phyloP scores from a whole-genome alignment of 2,797 vertebrate species.

The Acomys russatus region DNA sequence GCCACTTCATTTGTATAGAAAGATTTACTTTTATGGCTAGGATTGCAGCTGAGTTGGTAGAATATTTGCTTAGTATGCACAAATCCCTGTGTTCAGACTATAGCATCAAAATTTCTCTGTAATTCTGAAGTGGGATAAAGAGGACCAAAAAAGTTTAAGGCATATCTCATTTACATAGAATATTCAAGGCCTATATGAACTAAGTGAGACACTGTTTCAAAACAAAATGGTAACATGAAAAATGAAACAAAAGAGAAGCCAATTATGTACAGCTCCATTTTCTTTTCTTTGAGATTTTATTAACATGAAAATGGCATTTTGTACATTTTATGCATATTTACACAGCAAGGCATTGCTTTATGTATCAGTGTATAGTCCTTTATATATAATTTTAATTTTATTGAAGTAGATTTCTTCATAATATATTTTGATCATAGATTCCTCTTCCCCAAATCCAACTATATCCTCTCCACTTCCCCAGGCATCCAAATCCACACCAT shows the following conservation, averaged over 20 bases:
- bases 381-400: neutral
- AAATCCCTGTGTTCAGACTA: no score
- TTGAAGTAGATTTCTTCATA: neutral
- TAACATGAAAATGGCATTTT: neutral
- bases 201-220: neutral
- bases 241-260: neutral
- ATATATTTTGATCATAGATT: neutral
- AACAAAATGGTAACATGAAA: neutral
- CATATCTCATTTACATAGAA: neutral
- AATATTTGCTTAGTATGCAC: neutral
- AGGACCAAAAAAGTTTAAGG: neutral
- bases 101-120: neutral
- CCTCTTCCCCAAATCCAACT: neutral
- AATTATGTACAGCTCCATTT: neutral
- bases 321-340: neutral
- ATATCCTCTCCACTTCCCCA: neutral
- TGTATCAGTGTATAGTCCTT: neutral
- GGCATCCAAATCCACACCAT: neutral
- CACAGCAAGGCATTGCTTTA: neutral
- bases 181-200: neutral
- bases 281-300: neutral
- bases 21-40: neutral
- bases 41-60: neutral
- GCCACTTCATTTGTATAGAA: neutral
- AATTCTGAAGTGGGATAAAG: neutral